Evolutionary conservation across 2,113 vertebrate species (phyloP), one percentile per base, ranked within the genome.

Genomic region (Oryzias celebensis): DNA sequence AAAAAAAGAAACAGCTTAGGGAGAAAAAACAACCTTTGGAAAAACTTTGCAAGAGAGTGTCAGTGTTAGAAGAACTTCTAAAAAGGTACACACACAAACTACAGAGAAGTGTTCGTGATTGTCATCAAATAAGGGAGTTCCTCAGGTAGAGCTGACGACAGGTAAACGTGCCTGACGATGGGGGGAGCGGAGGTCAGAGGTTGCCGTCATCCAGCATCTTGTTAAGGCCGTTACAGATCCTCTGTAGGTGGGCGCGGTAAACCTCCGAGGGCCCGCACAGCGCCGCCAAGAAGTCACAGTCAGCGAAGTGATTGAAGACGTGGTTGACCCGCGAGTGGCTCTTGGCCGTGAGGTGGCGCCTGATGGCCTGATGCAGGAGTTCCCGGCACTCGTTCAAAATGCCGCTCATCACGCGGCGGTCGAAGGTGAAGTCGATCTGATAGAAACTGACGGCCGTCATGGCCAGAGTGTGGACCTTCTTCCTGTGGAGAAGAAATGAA

Each of bases 361-460:
- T 94, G 76, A 95, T 91, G 0, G 94, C 95, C 84, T 96, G 94
- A 87, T 95, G 97, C 71, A 98, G 92, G 58, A 98, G 92, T 55
- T 98, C 96, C 0, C 95, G 87, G 82, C 96, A 98, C 78, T 98
- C 96, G 0, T 90, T 94, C 15, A 99, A 89, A 8, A 92, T 92
- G 2, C 87, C 23, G 14, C 94, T 91, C 93, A 98, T 93, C 68
- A 98, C 92, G 3, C 95, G 92, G 4, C 96, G 93, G 93, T 98
- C 97, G 0, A 98, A 98, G 81, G 97, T 98, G 92, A 98, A 98
- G 87, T 95, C 97, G 28, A 98, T 95, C 89, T 98, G 96, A 88
- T 95, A 89, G 92, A 98, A 98, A 77, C 95, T 98, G 83, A 98
- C 91, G 0, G 95, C 94, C 0, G 87, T 98, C 95, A 99, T 96